Conservation (phyloP, 2,888 invertebrate genomes). For the Limenitis arthemis region DNA sequence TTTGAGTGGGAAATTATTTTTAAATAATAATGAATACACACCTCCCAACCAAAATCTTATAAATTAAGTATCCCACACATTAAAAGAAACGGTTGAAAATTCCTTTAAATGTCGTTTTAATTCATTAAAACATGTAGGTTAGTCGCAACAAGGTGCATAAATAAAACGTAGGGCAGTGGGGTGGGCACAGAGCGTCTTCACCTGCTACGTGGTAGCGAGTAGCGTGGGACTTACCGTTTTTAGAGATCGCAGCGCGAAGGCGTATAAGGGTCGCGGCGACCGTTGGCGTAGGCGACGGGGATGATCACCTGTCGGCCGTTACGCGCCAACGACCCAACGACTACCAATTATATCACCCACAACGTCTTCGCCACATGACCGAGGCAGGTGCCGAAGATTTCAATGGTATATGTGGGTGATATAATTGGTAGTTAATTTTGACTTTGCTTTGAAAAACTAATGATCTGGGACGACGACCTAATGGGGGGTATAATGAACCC, state of each 20-base stretch:
- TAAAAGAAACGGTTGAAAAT: conserved; percentile 18
- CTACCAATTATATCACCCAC: conserved; percentile 67
- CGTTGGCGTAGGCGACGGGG: conserved; percentile 53
- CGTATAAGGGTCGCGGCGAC: conserved; percentile 50
- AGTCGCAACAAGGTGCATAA: conserved; percentile 42
- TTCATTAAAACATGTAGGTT: conserved; percentile 37
- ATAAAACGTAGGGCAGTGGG: conserved; percentile 34
- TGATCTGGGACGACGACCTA: conserved; percentile 36
- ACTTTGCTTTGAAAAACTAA: conserved; percentile 42
- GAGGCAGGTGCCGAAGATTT: conserved; percentile 69
- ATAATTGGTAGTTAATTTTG: no score
- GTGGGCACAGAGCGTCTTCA: conserved; percentile 57
- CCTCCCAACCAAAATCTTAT: no score
- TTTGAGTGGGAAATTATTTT: no score
- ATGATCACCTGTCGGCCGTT: conserved; percentile 71
- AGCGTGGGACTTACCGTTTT: conserved; percentile 69
- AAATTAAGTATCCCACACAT: conserved; percentile 1
- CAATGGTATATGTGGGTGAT: conserved; percentile 53
- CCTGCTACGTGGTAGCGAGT: conserved; percentile 33
- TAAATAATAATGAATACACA: no score
- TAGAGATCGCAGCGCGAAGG: conserved; percentile 41
- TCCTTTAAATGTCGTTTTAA: conserved; percentile 26
- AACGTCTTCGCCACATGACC: conserved; percentile 72
- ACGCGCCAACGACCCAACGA: conserved; percentile 72
- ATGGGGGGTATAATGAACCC: conserved; percentile 40